Conservation (phyloP, 2,888 invertebrate species). For the Lordiphosa fenestrarum region DNA sequence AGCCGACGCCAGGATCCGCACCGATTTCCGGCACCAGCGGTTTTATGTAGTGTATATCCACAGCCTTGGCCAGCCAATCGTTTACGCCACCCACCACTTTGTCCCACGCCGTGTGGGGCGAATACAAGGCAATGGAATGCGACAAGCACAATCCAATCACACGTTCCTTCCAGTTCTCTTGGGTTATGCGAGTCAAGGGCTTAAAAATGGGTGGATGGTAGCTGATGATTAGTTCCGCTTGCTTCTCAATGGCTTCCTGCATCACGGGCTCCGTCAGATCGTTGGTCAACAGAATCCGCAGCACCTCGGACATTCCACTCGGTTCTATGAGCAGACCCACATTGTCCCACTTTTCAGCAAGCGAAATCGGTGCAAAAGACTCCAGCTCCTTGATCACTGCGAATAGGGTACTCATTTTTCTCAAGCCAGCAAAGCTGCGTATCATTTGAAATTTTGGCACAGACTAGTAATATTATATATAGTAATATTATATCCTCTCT, state of each 20-base stretch:
- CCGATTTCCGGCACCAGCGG: slow-evolving; percentile 62
- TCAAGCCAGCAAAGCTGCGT: slow-evolving; percentile 23
- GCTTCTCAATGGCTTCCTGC: slow-evolving; percentile 86
- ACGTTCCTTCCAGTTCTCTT: slow-evolving; percentile 92
- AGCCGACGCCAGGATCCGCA: slow-evolving; percentile 79
- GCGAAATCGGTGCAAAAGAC: slow-evolving; percentile 85
- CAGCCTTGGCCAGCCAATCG: slow-evolving; percentile 90
- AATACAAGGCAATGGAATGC: slow-evolving; percentile 92
- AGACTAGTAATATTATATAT: too few species aligned
- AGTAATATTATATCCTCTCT: too few species aligned
- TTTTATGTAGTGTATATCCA: slow-evolving; percentile 61
- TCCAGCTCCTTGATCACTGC: slow-evolving; percentile 84
- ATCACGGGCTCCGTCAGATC: slow-evolving; percentile 95
- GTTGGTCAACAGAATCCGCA: slow-evolving; percentile 91
- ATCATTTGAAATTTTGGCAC: slow-evolving; percentile 32
- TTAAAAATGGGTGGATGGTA: slow-evolving; percentile 98
- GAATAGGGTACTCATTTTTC: slow-evolving; percentile 45
- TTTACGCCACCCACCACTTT: slow-evolving; percentile 91
- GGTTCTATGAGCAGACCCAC: slow-evolving; percentile 95
- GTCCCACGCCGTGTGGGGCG: slow-evolving; percentile 96
- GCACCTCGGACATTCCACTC: slow-evolving; percentile 82
- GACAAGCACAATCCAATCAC: slow-evolving; percentile 90
- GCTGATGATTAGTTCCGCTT: slow-evolving; percentile 90
- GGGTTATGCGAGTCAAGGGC: slow-evolving; percentile 89
- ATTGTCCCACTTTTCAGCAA: slow-evolving; percentile 96